phyloP scores from a whole-genome alignment of 2,888 invertebrate genomes.

The Oxycera nigricornis region DNA sequence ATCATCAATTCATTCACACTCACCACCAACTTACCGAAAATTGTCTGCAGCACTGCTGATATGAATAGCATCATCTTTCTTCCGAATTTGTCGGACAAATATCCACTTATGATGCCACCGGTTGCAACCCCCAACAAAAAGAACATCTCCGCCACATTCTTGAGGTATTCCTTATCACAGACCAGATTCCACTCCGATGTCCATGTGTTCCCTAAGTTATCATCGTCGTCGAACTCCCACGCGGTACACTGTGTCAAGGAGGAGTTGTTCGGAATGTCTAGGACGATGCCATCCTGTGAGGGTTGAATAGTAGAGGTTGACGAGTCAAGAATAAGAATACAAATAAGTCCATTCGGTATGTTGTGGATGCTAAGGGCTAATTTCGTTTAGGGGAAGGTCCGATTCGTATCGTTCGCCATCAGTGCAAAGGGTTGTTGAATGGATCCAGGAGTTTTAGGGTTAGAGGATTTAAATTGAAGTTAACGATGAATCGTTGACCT shows the following conservation, averaged over 20 bases:
- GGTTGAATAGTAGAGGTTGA: too few species aligned
- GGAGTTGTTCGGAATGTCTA: conserved; percentile 59
- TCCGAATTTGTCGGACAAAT: conserved; percentile 81
- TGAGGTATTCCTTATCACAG: conserved; percentile 73
- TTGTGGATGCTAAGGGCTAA: conserved; percentile 16
- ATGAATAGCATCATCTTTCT: conserved; percentile 77
- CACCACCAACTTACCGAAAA: conserved; percentile 64
- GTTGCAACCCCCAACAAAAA: conserved; percentile 79
- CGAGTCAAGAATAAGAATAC: background rate
- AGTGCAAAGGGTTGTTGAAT: background rate
- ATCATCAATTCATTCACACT: background rate
- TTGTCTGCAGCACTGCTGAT: conserved; percentile 73
- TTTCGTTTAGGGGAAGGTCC: background rate
- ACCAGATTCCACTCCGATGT: conserved; percentile 80
- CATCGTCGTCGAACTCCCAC: conserved; percentile 69
- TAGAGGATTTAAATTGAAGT: conserved; percentile 9
- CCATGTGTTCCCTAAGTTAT: conserved; percentile 69
- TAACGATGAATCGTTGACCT: background rate
- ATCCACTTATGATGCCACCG: conserved; percentile 80
- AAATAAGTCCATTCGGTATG: conserved; percentile 8
- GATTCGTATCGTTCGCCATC: conserved; percentile 1
- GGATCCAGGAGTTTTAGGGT: background rate
- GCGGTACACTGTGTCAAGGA: conserved; percentile 65
- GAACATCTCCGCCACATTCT: conserved; percentile 77
- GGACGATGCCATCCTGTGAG: conserved; percentile 15